Base-by-base conservation (phyloP, 2,113 vertebrate species). In the Plectropomus leopardus region DNA sequence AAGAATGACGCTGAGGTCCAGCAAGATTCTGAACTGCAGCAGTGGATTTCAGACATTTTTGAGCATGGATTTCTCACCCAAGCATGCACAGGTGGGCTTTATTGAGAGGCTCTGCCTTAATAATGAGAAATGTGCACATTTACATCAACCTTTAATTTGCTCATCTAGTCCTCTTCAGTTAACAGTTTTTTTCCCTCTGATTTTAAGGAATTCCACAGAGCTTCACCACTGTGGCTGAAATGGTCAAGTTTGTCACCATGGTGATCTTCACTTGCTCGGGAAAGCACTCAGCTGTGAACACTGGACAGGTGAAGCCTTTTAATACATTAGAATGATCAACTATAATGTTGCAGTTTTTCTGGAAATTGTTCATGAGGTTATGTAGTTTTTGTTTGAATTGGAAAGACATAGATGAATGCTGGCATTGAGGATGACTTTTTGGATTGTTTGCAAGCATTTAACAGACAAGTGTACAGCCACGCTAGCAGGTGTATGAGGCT, bases 21-120 rank as follows among this genome's bases (percentile, higher is more conserved):
- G 66, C 24, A 88, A 10, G 96, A 97, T 86, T 16, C 60, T 0
- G 96, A 97, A 80, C 76, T 96, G 42, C 96, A 96, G 82, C 92
- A 65, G 19, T 96, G 95, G 96, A 91, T 95, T 57, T 65, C 69
- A 11, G 96, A 96, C 69, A 96, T 96, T 90, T 96, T 93, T 81
- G 86, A 91, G 45, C 87, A 95, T 28, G 95, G 94, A 1, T 94
- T 96, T 10, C 89, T 96, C 17, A 89, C 88, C 23, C 82, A 92
- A 0, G 51, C 76, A 44, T 40, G 68, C 53, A 88, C 93, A 90
- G 96, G 95, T 96, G 78, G 17, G 13, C 1, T 24, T 45, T 55
- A 21, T 11, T 24, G 0, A 72, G 50, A 44, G 19, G 1, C 21
- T 53, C 3, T 15, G 7, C 45, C 19, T 54, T 44, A 8, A 10